phyloP scores from a whole-genome alignment of 2,888 invertebrate genomes.

The Drosophila bunnanda region DNA sequence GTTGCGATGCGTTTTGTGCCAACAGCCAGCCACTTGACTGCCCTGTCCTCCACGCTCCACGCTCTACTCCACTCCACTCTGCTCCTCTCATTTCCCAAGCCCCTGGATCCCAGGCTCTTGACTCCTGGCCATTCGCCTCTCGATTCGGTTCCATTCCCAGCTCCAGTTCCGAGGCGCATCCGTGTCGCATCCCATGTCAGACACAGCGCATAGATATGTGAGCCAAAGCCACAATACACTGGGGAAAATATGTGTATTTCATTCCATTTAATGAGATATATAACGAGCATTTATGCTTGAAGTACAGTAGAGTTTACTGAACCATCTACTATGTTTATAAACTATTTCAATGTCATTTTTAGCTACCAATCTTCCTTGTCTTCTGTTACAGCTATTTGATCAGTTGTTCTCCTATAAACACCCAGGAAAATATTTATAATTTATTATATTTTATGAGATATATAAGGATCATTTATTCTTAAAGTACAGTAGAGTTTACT shows the following conservation, averaged over 20 bases:
- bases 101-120: not conserved
- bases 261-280: not conserved
- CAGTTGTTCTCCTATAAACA: no score
- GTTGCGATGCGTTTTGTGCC: slow-evolving; percentile 45
- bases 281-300: not conserved
- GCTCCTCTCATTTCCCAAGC: not conserved
- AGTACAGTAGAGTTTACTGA: not conserved
- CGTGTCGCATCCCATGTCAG: slow-evolving; percentile 49
- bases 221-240: slow-evolving; percentile 33
- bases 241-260: not conserved
- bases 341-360: no score
- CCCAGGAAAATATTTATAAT: not conserved
- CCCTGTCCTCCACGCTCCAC: not conserved
- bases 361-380: no score
- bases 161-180: slow-evolving; percentile 45
- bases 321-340: no score
- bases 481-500: not conserved
- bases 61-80: not conserved
- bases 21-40: slow-evolving; percentile 27
- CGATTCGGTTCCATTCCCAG: slow-evolving; percentile 34
- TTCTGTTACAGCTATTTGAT: no score
- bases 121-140: slow-evolving; percentile 20
- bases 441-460: no score
- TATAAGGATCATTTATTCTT: no score
- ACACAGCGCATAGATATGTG: slow-evolving; percentile 47